Evolutionary conservation across 2,113 vertebrate species (phyloP), one percentile per base, ranked within the genome.

Genomic region (Anguilla rostrata): DNA sequence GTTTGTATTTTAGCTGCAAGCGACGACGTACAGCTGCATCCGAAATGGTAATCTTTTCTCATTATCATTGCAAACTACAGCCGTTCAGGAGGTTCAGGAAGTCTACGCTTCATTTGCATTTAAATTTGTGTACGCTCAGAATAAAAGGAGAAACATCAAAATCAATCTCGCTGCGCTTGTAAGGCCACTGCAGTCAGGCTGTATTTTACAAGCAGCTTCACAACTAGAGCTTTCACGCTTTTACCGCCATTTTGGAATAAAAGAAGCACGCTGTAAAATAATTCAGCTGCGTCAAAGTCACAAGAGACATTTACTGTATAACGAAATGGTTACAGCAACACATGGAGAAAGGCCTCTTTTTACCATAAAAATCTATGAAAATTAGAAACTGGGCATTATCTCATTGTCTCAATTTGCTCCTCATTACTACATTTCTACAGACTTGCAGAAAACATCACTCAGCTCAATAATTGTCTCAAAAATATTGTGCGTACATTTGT

Each of bases 241-340:
- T 82, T 53, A 82, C 53, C 53, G 41, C 40, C 81, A 43, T 82
- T 82, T 14, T 82, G 81, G 43, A n/a, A 14, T 26, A 82, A 82
- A 82, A 75, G 46, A 82, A 66, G 60, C 60, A 83, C 81, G 75
- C 43, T 43, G 83, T 83, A 86, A 82, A 83, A 75, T 71, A 86
- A 83, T 86, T 83, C 83, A 56, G 78, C 8, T 56, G 3, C 5
- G 29, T 82, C 79, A 39, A 56, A 78, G 66, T 78, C 60, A 71
- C 80, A 16, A 22, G 12, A 83, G 43, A 83, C 81, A 75, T 86
- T 86, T 83, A 86, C 5, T 39, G 81, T 83, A 43, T 18, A 83
- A 46, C 71, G 57, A 86, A 82, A 49, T 43, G 57, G 81, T 15
- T 22, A 39, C 46, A 78, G 83, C 18, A 83, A 60, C 11, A 29